phyloP scores from a whole-genome alignment of 2,113 vertebrate genomes.

The Heterotis niloticus region DNA sequence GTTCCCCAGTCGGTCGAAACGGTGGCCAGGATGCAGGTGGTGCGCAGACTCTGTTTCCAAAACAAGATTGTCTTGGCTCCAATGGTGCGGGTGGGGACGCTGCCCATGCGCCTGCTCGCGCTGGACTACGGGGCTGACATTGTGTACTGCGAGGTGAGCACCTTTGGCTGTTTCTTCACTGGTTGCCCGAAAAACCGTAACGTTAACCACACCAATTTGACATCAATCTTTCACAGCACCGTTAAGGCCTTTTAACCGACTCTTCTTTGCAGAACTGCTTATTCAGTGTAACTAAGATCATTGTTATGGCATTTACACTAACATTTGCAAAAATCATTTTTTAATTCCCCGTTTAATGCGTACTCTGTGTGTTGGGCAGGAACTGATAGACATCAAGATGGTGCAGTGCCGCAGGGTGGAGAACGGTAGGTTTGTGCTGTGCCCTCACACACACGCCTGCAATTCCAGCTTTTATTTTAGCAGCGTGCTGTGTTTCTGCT shows the following conservation, averaged over 20 bases:
- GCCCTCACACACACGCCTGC: not conserved
- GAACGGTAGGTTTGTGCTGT: slow-evolving; percentile 71
- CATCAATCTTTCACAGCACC: no score
- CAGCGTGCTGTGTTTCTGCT: not conserved
- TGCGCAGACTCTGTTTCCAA: slow-evolving; percentile 65
- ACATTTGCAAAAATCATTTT: not conserved
- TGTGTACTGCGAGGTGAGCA: slow-evolving; percentile 89
- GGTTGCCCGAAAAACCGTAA: not conserved
- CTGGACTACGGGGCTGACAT: slow-evolving; percentile 92
- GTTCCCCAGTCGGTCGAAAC: slow-evolving; percentile 3
- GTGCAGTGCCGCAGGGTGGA: slow-evolving; percentile 80
- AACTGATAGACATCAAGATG: slow-evolving; percentile 96
- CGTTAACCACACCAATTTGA: no score
- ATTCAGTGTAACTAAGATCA: no score
- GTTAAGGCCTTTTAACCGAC: no score
- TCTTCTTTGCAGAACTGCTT: no score
- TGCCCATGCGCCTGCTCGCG: slow-evolving; percentile 91
- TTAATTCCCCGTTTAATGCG: not conserved
- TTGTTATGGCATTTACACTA: no score
- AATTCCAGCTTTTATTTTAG: not conserved
- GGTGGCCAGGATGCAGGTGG: slow-evolving; percentile 34
- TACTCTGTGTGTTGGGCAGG: slow-evolving; percentile 60
- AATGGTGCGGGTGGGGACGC: slow-evolving; percentile 90
- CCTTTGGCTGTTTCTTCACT: not conserved
- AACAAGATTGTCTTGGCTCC: slow-evolving; percentile 83